Percentiles rank a stretch among this genome's conserved stretches.
phyloP scores from a whole-genome alignment of 2,797 vertebrate species.

The Enteromius paludinosus region DNA sequence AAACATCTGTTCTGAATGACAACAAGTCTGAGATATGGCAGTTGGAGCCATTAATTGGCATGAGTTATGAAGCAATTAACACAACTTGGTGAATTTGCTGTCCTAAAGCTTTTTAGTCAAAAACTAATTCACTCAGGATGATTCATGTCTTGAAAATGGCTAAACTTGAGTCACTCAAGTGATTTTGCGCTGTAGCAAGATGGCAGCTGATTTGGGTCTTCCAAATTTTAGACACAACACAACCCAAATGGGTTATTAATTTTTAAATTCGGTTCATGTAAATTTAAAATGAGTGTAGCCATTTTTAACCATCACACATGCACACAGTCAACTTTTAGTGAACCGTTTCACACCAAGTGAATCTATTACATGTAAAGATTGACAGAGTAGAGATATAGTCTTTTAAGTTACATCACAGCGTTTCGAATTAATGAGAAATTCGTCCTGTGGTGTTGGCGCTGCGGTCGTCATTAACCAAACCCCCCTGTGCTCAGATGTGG shows the following conservation, averaged over 20 bases:
- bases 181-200: conserved; percentile 7
- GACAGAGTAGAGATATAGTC: neutral
- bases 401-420: conserved; percentile 25
- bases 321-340: neutral
- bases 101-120: conserved; percentile 37
- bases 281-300: neutral
- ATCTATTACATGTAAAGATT: conserved; percentile 10
- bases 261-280: conserved; percentile 8
- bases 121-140: conserved; percentile 18
- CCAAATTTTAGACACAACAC: neutral
- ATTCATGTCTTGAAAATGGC: conserved; percentile 38
- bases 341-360: neutral
- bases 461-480: conserved; percentile 23
- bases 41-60: conserved; percentile 35
- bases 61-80: conserved; percentile 43
- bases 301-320: neutral
- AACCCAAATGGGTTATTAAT: neutral
- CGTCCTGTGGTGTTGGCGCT: conserved; percentile 17
- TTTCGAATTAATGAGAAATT: conserved; percentile 38
- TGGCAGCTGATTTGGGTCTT: neutral
- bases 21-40: conserved; percentile 40
- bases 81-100: conserved; percentile 26
- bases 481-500: conserved; percentile 28
- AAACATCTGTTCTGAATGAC: conserved; percentile 52
- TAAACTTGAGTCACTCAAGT: conserved; percentile 16